These are phyloP conservation scores for Dromaius novaehollandiae DNA, from an alignment of 2,113 vertebrate genomes.

Conservation along the genomic window DNA sequence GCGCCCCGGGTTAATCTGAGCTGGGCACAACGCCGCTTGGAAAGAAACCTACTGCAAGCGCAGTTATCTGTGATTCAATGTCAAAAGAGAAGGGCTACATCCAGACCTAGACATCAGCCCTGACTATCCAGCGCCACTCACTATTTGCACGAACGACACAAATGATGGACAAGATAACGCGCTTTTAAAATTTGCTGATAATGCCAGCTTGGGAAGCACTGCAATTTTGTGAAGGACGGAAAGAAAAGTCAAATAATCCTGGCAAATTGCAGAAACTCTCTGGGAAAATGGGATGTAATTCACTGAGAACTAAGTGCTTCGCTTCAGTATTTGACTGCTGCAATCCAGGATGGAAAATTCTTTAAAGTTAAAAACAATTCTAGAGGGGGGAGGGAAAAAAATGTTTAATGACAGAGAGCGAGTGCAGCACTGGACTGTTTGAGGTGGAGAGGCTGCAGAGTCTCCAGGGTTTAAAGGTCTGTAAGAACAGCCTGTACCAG, in stretches of 20 bases:
- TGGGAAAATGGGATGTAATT: not conserved
- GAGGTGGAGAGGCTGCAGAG: not conserved
- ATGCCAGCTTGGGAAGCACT: not conserved
- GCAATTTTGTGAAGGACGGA: rapidly evolving
- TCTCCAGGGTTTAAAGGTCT: not conserved
- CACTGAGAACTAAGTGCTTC: not conserved
- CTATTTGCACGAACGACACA: rapidly evolving
- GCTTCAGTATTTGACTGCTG: not conserved
- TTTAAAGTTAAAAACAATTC: not conserved
- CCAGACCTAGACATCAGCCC: not conserved
- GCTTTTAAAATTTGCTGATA: not conserved
- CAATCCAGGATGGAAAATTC: not conserved
- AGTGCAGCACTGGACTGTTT: not conserved
- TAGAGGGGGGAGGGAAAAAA: not conserved
- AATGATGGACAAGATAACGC: rapidly evolving
- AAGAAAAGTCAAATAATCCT: rapidly evolving
- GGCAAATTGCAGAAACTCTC: not conserved
- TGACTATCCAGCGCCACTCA: not conserved
- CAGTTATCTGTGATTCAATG: rapidly evolving
- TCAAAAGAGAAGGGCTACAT: not conserved
- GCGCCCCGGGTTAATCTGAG: not conserved
- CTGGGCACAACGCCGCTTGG: not conserved
- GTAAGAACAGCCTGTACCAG: not conserved
- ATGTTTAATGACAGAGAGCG: not conserved
- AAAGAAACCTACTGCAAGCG: not conserved